Conservation (phyloP, 2,797 vertebrate species). For the Muscicapa striata region DNA sequence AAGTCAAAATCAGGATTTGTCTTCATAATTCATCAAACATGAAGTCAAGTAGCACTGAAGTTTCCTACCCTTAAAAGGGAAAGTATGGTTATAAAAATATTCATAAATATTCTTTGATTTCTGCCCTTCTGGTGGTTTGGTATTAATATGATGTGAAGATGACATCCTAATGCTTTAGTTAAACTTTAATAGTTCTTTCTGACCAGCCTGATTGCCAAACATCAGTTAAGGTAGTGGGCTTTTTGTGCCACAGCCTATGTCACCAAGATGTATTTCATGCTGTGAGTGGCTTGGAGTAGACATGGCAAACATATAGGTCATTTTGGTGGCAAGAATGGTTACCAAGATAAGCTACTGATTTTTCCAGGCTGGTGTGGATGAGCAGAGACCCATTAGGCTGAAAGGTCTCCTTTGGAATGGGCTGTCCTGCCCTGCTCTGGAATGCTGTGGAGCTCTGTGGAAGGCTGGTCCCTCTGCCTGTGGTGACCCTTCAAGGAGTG, state of each 20-base stretch:
- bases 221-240: background rate
- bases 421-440: background rate
- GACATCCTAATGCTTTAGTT: background rate
- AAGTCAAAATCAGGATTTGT: background rate
- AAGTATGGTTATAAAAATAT: background rate
- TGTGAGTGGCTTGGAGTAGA: background rate
- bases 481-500: rapidly evolving
- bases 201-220: background rate
- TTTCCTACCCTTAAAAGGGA: background rate
- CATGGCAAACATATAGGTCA: rapidly evolving
- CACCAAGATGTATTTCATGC: background rate
- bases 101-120: background rate
- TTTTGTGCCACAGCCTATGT: background rate
- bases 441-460: background rate
- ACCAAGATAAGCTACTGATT: background rate
- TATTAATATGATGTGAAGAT: background rate
- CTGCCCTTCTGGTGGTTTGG: background rate
- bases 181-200: background rate
- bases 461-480: background rate
- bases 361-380: background rate
- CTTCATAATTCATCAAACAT: background rate
- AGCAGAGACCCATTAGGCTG: background rate
- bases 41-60: background rate
- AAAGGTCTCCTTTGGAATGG: background rate
- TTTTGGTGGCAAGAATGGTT: background rate